phyloP scores from a whole-genome alignment of 2,113 vertebrate species.

The Seriola quinqueradiata region DNA sequence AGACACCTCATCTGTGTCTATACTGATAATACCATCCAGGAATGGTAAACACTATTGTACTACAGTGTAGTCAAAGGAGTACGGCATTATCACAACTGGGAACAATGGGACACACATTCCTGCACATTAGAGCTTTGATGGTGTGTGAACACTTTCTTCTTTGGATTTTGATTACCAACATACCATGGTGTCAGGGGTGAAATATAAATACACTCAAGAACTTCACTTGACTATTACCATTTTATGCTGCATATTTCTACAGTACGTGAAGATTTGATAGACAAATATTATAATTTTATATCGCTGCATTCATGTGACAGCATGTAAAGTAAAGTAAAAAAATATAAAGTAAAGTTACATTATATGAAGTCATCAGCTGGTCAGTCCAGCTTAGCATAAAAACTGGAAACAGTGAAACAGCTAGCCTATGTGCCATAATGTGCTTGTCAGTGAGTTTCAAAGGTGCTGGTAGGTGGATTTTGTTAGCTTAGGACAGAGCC shows the following conservation, averaged over 20 bases:
- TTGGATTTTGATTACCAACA: constrained; percentile 50
- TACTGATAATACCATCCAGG: constrained; percentile 55
- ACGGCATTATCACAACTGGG: constrained; percentile 52
- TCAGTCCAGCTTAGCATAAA: too few relatives aligned
- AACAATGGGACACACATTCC: constrained; percentile 72
- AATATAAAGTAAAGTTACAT: too few relatives aligned
- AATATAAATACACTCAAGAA: not conserved
- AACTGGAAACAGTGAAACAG: too few relatives aligned
- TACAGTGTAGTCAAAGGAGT: constrained; percentile 58
- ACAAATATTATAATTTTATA: not conserved
- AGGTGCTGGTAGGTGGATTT: not conserved
- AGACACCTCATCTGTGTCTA: constrained; percentile 51
- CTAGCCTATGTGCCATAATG: too few relatives aligned
- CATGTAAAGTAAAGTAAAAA: too few relatives aligned
- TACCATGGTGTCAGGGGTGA: constrained; percentile 28
- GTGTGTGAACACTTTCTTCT: constrained; percentile 54
- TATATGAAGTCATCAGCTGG: too few relatives aligned
- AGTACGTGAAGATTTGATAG: not conserved
- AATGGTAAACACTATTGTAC: constrained; percentile 62
- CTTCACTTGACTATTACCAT: not conserved
- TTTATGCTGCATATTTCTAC: not conserved
- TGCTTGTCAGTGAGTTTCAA: too few relatives aligned
- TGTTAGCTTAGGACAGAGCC: not conserved
- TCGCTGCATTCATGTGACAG: not conserved
- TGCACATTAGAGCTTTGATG: constrained; percentile 58